Conservation (phyloP, 2,113 vertebrate species). For the human (Homo sapiens) region GRCh38 chr7:155441001-155441500, state of each 20-base stretch:
- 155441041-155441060: neutral
- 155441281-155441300: neutral
- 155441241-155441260: too few relatives aligned
- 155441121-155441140: neutral
- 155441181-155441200: neutral
- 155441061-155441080: neutral
- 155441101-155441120: neutral
- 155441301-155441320: neutral
- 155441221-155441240: neutral
- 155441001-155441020: too few relatives aligned
- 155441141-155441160: neutral
- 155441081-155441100: neutral
- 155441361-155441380: neutral
- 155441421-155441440: neutral
- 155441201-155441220: neutral
- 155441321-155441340: neutral
- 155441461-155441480: neutral
- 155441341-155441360: too few relatives aligned
- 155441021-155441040: neutral
- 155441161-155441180: neutral
- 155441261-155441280: too few relatives aligned
- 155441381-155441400: too few relatives aligned
- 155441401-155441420: neutral
- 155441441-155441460: neutral
- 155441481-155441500: accelerated